Conservation (phyloP, 1,140 invertebrate genomes). For the Dendrolimus kikuchii region DNA sequence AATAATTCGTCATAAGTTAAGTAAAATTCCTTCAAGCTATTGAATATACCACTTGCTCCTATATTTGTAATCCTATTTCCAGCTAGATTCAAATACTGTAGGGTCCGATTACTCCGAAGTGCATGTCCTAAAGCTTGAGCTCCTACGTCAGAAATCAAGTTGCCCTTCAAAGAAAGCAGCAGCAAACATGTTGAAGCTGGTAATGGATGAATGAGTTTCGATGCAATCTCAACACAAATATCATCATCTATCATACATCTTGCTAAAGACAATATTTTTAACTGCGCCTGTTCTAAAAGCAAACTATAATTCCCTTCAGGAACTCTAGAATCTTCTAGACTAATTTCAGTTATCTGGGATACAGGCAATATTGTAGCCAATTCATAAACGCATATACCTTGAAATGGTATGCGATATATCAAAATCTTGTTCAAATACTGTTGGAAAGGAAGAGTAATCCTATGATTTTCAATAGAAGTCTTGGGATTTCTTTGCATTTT, state of each 20-base stretch:
- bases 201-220: conserved; percentile 14
- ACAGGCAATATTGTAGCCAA: conserved; percentile 12
- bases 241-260: conserved; percentile 21
- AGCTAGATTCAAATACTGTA: conserved; percentile 22
- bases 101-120: conserved; percentile 21
- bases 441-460: conserved; percentile 19
- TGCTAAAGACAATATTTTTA: conserved; percentile 17
- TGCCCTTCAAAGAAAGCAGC: conserved; percentile 14
- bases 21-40: conserved; percentile 17
- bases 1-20: conserved; percentile 16
- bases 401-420: conserved; percentile 10
- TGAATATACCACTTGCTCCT: conserved; percentile 14
- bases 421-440: conserved; percentile 8
- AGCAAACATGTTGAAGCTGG: conserved; percentile 17
- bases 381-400: conserved; percentile 15
- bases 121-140: conserved; percentile 10
- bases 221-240: conserved; percentile 11
- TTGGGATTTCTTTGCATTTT: conserved; percentile 12
- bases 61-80: conserved; percentile 18
- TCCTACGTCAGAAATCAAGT: conserved; percentile 18
- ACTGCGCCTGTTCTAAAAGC: conserved; percentile 13
- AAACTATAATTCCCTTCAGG: conserved; percentile 14
- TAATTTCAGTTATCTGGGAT: conserved; percentile 23
- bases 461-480: conserved; percentile 20
- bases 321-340: conserved; percentile 23